Evolutionary conservation across 2,888 invertebrate genomes (phyloP), one percentile per base, ranked within the genome.

Genomic region (Aphidius colemani): DNA sequence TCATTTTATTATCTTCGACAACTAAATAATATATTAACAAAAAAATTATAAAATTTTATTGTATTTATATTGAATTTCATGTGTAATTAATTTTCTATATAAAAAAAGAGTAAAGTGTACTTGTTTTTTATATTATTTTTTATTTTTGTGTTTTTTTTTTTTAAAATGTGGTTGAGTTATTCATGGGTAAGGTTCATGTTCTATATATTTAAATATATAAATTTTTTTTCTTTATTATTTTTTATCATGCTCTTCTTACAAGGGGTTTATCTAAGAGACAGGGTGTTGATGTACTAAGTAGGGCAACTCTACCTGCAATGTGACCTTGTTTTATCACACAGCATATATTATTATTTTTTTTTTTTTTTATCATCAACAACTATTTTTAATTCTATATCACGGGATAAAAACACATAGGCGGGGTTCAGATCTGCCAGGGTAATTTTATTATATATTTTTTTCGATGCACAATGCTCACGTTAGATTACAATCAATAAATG

Each of bases 391-490:
- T 67, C 59, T 63, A 65, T 72, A 72, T 71, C 70, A 67, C 68
- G 71, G 73, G 69, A 66, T 73, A 66, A 58, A 65, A 30, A 30
- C 30, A 30, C 66, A 69, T 67, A 69, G 71, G 66, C 69, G 66
- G 72, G 72, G 69, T 67, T 69, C 67, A 57, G 60, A 62, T 74
- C 69, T 72, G 72, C 72, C 71, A 72, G 64, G 70, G 67, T 57
- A 60, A 71, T 71, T 72, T 69, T 67, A 51, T 18, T 51, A 51
- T 10, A 18, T 58, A 43, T 18, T 10, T 53, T 30, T 66, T 59
- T 75, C 76, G 78, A 72, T 76, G 73, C 79, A 79, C 79, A 77
- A 79, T 79, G 79, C 79, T 79, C 79, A 70, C 79, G 79, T 73
- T 65, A 67, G 63, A 65, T 69, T 63, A 69, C 65, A 70, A 59